These are phyloP conservation scores for Eretmodus cyanostictus DNA, from an alignment of 2,113 vertebrate species.

Conservation along the genomic window DNA sequence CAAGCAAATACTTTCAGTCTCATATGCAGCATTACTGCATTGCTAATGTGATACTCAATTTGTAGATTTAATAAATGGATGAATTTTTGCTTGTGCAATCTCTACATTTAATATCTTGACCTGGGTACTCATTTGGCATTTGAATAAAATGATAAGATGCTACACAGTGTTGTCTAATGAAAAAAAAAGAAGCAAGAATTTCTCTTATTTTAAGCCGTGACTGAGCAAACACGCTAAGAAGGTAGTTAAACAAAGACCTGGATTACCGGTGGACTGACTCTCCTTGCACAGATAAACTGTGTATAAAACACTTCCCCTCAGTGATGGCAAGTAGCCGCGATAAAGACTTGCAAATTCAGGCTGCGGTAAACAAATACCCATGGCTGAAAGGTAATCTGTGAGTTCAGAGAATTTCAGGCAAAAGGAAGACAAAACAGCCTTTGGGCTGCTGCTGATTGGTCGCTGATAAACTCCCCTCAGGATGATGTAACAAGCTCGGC, in stretches of 20 bases:
- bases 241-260: neutral
- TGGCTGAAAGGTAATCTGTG: slow-evolving; percentile 54
- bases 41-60: neutral
- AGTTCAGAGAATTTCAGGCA: slow-evolving; percentile 67
- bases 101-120: neutral
- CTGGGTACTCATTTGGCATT: neutral
- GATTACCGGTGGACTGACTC: slow-evolving; percentile 22
- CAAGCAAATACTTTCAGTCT: neutral
- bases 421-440: slow-evolving; percentile 77
- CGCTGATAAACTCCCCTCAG: slow-evolving; percentile 60
- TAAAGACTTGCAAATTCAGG: slow-evolving; percentile 67
- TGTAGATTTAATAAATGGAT: neutral
- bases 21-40: neutral
- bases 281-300: slow-evolving; percentile 21
- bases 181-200: neutral
- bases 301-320: slow-evolving; percentile 46
- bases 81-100: neutral
- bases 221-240: neutral
- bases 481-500: slow-evolving; percentile 67
- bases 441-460: slow-evolving; percentile 69
- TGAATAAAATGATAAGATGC: neutral
- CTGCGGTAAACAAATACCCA: slow-evolving; percentile 71
- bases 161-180: neutral
- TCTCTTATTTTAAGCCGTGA: neutral
- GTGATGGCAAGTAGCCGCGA: slow-evolving; percentile 34